phyloP scores from a whole-genome alignment of 2,888 invertebrate species.

The Aphodius granarius region DNA sequence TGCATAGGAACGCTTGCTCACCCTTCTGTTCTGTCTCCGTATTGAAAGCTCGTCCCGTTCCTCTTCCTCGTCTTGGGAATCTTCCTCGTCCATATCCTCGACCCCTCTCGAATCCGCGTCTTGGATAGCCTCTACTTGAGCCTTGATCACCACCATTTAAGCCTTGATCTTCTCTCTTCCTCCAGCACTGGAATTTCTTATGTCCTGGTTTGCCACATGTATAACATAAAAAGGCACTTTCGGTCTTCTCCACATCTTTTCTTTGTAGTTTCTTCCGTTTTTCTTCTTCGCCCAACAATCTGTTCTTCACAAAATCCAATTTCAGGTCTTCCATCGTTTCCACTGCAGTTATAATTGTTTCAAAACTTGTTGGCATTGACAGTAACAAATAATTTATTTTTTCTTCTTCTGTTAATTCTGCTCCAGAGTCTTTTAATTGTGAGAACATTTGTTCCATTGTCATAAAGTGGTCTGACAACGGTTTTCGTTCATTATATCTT shows the following conservation, averaged over 20 bases:
- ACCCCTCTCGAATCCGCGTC: background rate
- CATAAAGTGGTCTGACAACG: constrained; percentile 13
- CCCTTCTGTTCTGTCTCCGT: background rate
- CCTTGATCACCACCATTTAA: background rate
- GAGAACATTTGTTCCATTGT: constrained; percentile 24
- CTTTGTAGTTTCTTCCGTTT: constrained; percentile 19
- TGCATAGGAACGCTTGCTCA: background rate
- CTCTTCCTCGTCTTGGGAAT: background rate
- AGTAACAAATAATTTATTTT: constrained; percentile 12
- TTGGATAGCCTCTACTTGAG: background rate
- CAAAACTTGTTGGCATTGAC: constrained; percentile 4
- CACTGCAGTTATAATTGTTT: constrained; percentile 11
- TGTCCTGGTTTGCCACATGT: constrained; percentile 25
- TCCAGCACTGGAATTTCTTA: constrained; percentile 21
- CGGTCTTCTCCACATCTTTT: background rate
- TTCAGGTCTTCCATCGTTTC: constrained; percentile 23
- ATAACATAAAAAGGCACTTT: constrained; percentile 5
- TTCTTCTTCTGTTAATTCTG: constrained; percentile 10
- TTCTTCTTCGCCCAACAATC: constrained; percentile 23
- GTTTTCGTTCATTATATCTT: constrained; percentile 14
- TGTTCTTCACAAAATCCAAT: constrained; percentile 24
- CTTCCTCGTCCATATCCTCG: background rate
- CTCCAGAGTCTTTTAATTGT: constrained; percentile 20
- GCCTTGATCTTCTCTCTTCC: constrained; percentile 3
- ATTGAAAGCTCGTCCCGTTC: background rate